Base-by-base conservation (phyloP, 2,888 invertebrate genomes). In the Macrosoma leucophasiata region DNA sequence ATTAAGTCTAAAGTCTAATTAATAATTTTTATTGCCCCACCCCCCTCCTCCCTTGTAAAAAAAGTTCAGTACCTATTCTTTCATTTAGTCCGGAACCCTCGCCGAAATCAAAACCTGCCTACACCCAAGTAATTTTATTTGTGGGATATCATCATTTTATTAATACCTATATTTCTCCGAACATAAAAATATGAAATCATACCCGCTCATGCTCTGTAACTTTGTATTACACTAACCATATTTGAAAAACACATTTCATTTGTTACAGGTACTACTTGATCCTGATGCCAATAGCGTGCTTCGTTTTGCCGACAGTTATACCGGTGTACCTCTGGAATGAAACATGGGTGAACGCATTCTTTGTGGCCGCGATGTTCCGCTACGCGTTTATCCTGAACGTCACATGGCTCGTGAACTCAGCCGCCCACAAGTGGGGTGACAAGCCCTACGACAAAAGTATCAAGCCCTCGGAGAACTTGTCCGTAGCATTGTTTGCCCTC, bases 381-480 rank as follows among this genome's bases (percentile, higher is more conserved):
- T 96, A 95, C 77, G 86, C 90, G 15, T 87, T 91, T 63, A 90
- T 91, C 25, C 86, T 96, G 32, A 93, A 96, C 71, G 90, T 91
- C 38, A 96, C 96, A 1, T 96, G 95, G 96, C 84, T 93, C 39
- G 95, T 96, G 19, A 96, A 96, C 82, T 94, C 93, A 43, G 93
- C 92, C 2, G 96, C 96, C 1, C 96, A 96, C 79, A 88, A 91
- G 56, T 92, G 89, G 84, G 92, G 92, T 30, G 85, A 87, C 54
- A 90, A 89, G 52, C 92, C 92, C 9, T 92, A 92, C 60, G 92
- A 95, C 70, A 89, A 84, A 84, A 61, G 43, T 74, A 90, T 94
- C 58, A 90, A 89, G 57, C 93, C 94, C 0, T 74, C 90, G 0
- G 89, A 94, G 62, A 93, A 92, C 59, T 67, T 86, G 14, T 73